A percentile compares a stretch with the other conserved stretches of the same genome.
phyloP scores from a whole-genome alignment of 2,888 invertebrate genomes.

The Chouioia cunea region DNA sequence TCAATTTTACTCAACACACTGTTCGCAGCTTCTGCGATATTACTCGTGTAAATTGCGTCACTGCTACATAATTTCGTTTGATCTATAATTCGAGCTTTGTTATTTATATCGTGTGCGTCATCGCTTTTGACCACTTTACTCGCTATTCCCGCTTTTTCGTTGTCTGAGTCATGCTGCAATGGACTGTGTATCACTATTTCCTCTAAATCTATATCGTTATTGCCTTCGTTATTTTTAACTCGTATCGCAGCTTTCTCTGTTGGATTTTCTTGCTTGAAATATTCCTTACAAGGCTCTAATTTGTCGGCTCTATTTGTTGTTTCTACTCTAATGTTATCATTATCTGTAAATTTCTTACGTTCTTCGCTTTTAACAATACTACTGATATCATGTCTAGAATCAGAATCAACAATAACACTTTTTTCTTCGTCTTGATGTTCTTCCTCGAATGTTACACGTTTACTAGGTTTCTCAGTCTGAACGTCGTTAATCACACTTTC shows the following conservation, averaged over 20 bases:
- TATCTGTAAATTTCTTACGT: background rate
- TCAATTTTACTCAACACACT: no score
- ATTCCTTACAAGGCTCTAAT: constrained; percentile 2
- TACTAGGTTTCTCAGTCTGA: background rate
- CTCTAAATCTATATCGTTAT: constrained; percentile 26
- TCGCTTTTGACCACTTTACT: constrained; percentile 18
- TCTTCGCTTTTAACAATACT: background rate
- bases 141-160: constrained; percentile 30
- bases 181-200: constrained; percentile 24
- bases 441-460: background rate
- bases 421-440: background rate
- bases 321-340: background rate
- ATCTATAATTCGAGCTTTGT: constrained; percentile 22
- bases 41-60: background rate
- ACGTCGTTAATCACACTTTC: constrained; percentile 36
- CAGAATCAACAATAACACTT: background rate
- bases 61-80: background rate
- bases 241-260: constrained; percentile 8
- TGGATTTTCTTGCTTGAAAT: constrained; percentile 14
- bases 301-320: background rate
- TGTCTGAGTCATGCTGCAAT: constrained; percentile 9
- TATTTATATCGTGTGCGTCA: constrained; percentile 23
- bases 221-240: constrained; percentile 39
- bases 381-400: constrained; percentile 7
- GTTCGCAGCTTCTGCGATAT: no score